Conservation (phyloP, 2,797 vertebrate species). For the Rallus crepitans region DNA sequence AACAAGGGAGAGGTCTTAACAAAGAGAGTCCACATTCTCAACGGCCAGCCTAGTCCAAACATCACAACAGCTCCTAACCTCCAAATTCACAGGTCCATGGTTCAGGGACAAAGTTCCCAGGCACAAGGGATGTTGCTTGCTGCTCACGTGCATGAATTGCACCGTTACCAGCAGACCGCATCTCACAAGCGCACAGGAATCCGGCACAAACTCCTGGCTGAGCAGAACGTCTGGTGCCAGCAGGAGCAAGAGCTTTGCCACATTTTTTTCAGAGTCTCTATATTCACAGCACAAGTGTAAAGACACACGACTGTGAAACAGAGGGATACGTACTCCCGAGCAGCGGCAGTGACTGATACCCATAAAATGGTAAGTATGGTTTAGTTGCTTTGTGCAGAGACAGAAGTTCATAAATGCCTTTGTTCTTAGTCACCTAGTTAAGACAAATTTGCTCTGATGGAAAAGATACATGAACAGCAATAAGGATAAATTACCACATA, state of each 20-base stretch:
- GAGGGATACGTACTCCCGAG: accelerated
- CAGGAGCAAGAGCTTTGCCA: not conserved
- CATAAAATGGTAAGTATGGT: not conserved
- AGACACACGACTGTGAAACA: not conserved
- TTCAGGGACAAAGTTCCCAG: not conserved
- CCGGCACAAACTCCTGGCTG: not conserved
- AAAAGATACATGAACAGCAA: not conserved
- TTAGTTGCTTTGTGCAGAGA: not conserved
- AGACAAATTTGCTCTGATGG: slow-evolving; percentile 15
- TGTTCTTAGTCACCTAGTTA: not conserved
- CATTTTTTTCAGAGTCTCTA: not conserved
- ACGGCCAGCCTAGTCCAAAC: not conserved
- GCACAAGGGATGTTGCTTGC: not conserved
- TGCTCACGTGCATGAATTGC: not conserved
- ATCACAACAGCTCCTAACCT: not conserved
- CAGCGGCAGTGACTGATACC: not conserved
- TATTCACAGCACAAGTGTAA: accelerated
- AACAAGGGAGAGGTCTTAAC: not conserved
- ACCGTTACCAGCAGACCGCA: accelerated
- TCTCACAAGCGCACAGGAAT: not conserved
- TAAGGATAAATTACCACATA: slow-evolving; percentile 42
- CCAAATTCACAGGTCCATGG: not conserved
- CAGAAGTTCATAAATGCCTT: not conserved
- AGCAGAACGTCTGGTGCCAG: not conserved
- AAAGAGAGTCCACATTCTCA: not conserved